Percentiles rank a stretch among this genome's conserved stretches.
Evolutionary conservation across 2,113 vertebrate genomes (phyloP).

Genomic region (Leptosomus discolor): DNA sequence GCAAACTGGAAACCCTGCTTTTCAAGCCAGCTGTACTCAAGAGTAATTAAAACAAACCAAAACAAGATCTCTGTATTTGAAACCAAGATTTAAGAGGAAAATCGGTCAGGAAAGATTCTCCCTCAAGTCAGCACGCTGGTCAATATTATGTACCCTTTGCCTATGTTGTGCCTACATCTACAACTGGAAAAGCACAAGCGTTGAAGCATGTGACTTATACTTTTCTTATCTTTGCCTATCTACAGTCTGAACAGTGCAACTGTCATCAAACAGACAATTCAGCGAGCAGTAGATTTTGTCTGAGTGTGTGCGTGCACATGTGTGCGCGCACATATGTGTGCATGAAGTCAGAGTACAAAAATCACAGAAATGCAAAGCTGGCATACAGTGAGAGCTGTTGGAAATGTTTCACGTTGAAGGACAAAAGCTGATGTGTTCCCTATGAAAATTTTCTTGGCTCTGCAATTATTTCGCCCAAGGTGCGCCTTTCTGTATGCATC

Average conservation of each 20-base stretch:
- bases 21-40: neutral
- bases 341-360: neutral
- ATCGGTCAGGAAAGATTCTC: neutral
- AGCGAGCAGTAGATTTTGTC: neutral
- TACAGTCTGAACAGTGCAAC: neutral
- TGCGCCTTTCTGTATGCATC: neutral
- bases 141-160: neutral
- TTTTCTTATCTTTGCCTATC: neutral
- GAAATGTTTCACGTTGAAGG: neutral
- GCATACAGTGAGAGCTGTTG: neutral
- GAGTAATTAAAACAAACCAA: neutral
- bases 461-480: neutral
- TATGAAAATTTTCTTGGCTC: neutral
- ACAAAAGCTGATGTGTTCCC: neutral
- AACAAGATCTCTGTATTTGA: neutral
- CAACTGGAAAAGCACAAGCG: neutral
- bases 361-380: neutral
- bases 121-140: rapidly evolving
- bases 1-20: neutral
- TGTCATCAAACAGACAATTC: neutral
- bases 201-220: rapidly evolving
- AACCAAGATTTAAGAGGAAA: neutral
- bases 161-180: rapidly evolving
- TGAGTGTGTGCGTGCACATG: neutral
- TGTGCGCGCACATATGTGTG: neutral